A percentile compares a stretch with the other conserved stretches of the same genome.
Conservation (phyloP, 2,888 invertebrate species). For the Alloplasta piceator region DNA sequence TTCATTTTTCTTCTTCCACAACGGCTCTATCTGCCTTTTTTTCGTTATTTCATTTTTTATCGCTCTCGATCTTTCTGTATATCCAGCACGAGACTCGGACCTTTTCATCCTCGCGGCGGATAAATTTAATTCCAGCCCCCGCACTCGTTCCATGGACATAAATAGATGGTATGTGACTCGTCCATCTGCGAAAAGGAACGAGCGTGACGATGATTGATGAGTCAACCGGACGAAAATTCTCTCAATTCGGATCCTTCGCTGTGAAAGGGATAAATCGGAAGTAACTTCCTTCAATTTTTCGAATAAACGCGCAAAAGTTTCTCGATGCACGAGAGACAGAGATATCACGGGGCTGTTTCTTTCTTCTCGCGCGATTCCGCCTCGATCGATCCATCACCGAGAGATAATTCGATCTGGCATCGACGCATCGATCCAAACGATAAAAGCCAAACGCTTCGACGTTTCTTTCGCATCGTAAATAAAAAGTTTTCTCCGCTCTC, state of each 20-base stretch:
- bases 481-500: too few species aligned
- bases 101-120: slow-evolving; percentile 41
- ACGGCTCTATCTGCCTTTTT: slow-evolving; percentile 14
- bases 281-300: slow-evolving; percentile 34
- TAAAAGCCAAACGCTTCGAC: too few species aligned
- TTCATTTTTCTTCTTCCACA: slow-evolving; percentile 45
- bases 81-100: slow-evolving; percentile 9
- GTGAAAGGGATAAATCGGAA: slow-evolving; percentile 4
- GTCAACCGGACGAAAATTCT: slow-evolving; percentile 40
- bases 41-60: slow-evolving; percentile 12
- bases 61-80: slow-evolving; percentile 27
- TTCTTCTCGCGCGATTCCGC: not conserved
- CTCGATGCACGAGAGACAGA: not conserved
- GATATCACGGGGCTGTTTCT: not conserved
- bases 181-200: slow-evolving; percentile 26
- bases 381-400: slow-evolving; percentile 2
- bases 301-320: slow-evolving; percentile 30
- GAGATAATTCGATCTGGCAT: slow-evolving; percentile 2
- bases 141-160: not conserved
- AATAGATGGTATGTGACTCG: not conserved
- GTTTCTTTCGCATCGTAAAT: too few species aligned
- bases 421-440: not conserved
- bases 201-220: slow-evolving; percentile 62
- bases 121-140: slow-evolving; percentile 46
- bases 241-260: slow-evolving; percentile 7